Percentiles rank a stretch among this genome's conserved stretches.
Conservation (phyloP, 2,888 invertebrate genomes). For the Heliconius hortense region DNA sequence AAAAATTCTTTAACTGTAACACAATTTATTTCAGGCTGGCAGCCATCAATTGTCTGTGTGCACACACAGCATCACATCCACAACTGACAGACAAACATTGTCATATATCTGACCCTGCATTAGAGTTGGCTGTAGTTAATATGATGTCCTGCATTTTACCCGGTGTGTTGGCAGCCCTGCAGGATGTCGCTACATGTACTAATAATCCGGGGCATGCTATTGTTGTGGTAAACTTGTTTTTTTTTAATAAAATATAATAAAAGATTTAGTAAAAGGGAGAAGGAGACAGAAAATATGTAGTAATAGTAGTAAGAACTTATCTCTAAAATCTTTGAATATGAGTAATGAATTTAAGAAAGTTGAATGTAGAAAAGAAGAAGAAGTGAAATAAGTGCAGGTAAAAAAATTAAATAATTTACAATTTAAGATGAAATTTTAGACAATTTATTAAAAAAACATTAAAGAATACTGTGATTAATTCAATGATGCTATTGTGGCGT, state of each 20-base stretch:
- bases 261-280: too few species aligned
- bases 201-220: conserved; percentile 84
- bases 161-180: conserved; percentile 83
- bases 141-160: conserved; percentile 84
- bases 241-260: neutral
- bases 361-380: too few species aligned
- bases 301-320: too few species aligned
- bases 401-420: too few species aligned
- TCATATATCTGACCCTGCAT: conserved; percentile 69
- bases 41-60: conserved; percentile 82
- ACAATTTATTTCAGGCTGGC: conserved; percentile 53
- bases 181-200: conserved; percentile 79
- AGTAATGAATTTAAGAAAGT: too few species aligned
- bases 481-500: too few species aligned
- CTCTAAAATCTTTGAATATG: too few species aligned
- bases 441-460: too few species aligned
- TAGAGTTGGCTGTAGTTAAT: conserved; percentile 75
- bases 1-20: neutral
- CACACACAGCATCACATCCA: conserved; percentile 82
- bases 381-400: too few species aligned
- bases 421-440: too few species aligned
- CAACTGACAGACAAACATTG: conserved; percentile 67
- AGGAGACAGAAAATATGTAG: too few species aligned
- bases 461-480: too few species aligned
- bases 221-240: conserved; percentile 70